phyloP scores from a whole-genome alignment of 2,797 vertebrate species.

The Mormyrops boulengeri region DNA sequence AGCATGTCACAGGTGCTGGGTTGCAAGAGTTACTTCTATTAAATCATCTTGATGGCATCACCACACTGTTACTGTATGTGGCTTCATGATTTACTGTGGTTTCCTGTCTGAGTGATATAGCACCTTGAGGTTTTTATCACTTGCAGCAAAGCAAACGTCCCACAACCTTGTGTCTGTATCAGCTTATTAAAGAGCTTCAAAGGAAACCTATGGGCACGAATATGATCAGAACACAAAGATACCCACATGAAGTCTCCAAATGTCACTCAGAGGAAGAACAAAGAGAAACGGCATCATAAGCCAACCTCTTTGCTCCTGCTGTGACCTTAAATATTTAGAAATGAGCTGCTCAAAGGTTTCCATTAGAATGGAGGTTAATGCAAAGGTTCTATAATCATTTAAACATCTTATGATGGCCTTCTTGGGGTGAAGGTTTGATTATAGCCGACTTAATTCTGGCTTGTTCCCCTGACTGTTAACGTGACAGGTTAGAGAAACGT shows the following conservation, averaged over 20 bases:
- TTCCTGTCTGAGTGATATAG: neutral
- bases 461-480: neutral
- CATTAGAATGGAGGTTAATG: conserved; percentile 11
- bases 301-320: neutral
- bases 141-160: neutral
- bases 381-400: conserved; percentile 4
- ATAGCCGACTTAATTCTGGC: neutral
- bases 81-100: neutral
- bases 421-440: neutral
- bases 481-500: neutral
- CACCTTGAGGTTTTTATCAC: neutral
- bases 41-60: neutral
- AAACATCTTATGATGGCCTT: neutral
- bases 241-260: neutral
- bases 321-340: neutral
- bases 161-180: neutral
- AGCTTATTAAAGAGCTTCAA: neutral
- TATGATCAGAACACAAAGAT: neutral
- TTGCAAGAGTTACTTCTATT: neutral
- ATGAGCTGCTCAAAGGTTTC: neutral
- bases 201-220: neutral
- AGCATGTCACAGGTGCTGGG: neutral
- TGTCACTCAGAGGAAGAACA: neutral
- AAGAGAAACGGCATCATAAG: neutral
- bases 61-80: neutral